Evolutionary conservation across 2,888 invertebrate genomes (phyloP), one percentile per base, ranked within the genome.

Genomic region (Drosophila dives): DNA sequence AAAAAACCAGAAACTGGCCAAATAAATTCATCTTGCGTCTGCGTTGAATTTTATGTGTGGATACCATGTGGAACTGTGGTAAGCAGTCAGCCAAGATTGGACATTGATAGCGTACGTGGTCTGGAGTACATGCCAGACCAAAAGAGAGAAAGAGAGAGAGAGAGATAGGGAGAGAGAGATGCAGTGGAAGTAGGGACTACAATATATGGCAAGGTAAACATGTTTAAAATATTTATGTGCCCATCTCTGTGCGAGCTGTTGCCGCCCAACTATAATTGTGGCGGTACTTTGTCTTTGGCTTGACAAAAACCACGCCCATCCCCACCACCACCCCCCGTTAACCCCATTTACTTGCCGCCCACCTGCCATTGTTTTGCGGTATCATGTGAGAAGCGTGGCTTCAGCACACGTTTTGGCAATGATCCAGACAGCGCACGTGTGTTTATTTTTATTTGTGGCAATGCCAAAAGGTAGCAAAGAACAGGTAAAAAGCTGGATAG

Each of bases 361-460:
- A 38, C 10, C 32, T 36, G n/a, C n/a, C 77, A 60, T 56, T 77
- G 67, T 71, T 58, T 53, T 76, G 81, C 56, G 69, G 70, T 67
- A 55, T 58, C 67, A 56, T 64, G 50, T 45, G 54, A 51, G 51
- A 56, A 67, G 55, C 65, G 50, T 50, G 64, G 64, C 63, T 59
- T 58, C 60, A 49, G 64, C 78, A 78, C 88, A 88, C 88, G 89
- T 88, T 88, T 88, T 72, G 79, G 84, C 86, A 83, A 87, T 88
- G 82, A 83, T 83, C 66, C 55, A 68, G 69, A 66, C 75, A 64
- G 65, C 63, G 69, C 70, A 86, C 83, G 83, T 85, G 88, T 84
- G 75, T 74, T 78, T 83, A 81, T 81, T 79, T 77, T 89, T 89
- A 82, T 88, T 82, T 86, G 84, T 75, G 81, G 79, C 75, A 36